Conservation (phyloP, 2,888 invertebrate species). For the Melanostoma scalare region DNA sequence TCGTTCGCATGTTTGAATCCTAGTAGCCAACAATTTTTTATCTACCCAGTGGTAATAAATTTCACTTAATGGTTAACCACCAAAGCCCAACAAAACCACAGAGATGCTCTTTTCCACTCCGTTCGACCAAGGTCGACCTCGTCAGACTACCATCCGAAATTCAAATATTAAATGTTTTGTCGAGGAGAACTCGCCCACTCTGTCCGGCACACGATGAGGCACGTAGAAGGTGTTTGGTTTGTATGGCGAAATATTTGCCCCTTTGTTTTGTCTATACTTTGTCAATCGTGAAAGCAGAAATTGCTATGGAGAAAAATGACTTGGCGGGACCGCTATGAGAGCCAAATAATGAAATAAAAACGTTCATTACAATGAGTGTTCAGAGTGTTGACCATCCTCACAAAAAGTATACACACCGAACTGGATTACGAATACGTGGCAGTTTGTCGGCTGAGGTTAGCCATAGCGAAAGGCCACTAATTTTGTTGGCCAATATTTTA, state of each 20-base stretch:
- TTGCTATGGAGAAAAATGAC: conserved; percentile 1
- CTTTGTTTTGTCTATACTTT: conserved; percentile 20
- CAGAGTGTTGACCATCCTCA: conserved; percentile 50
- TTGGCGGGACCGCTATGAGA: conserved; percentile 22
- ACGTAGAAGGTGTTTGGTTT: conserved; percentile 9
- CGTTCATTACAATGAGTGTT: conserved; percentile 55
- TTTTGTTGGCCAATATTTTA: conserved; percentile 15
- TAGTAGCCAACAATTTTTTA: conserved; percentile 62
- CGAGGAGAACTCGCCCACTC: too few species aligned
- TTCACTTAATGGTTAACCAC: conserved; percentile 65
- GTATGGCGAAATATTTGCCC: conserved; percentile 11
- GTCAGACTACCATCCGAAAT: conserved; percentile 20
- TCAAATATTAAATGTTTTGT: conserved; percentile 45
- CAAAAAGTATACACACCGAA: conserved; percentile 8
- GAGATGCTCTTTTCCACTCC: conserved; percentile 45
- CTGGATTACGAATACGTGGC: conserved; percentile 6
- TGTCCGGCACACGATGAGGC: too few species aligned
- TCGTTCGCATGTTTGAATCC: conserved; percentile 53
- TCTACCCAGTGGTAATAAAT: conserved; percentile 62
- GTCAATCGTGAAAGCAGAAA: conserved; percentile 6
- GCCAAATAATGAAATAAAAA: conserved; percentile 63
- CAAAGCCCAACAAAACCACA: conserved; percentile 54
- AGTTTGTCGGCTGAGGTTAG: conserved; percentile 35
- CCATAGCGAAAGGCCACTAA: conserved; percentile 45
- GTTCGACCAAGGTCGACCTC: background rate